Base-by-base conservation (phyloP, 1,140 invertebrate species). In the Drosophila parvula region DNA sequence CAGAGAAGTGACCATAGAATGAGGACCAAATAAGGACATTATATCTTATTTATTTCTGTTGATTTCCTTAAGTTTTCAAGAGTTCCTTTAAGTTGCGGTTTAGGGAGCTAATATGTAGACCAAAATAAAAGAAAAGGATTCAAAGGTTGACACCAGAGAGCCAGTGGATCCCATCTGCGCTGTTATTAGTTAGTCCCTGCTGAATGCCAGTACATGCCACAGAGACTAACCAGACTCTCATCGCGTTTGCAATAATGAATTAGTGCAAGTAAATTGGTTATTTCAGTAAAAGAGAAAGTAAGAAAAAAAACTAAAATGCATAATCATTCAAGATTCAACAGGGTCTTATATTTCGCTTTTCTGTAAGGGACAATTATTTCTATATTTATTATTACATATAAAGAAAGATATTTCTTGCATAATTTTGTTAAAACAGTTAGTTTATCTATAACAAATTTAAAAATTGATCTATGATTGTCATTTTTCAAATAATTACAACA, bases 381-480 rank as follows among this genome's bases (percentile, higher is more conserved):
- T 36, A 36, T 5, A 22, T 18, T 22, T 22, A 53, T 22, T 18
- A 5, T 27, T 10, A 28, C 4, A 36, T 14, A 36, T 53, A 36
- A 34, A 5, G 48, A 34, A 28, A 22, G 5, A 45, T 22, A 27
- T 22, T 3, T 7, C 1, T 45, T 8, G 12, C 12, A 27, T 16
- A 30, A 16, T 50, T 11, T 51, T 51, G n/a, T 28, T 18, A 16
- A 22, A 36, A 8, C 16, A 5, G 1, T 14, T 22, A 18, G 10
- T 51, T 51, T 51, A 34, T 51, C 10, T n/a, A n/a, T n/a, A n/a
- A n/a, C n/a, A n/a, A n/a, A n/a, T n/a, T n/a, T n/a, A 51, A 12
- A 34, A 51, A 18, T 28, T 28, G 3, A 10, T 28, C 45, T 16
- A 50, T 30, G 27, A 50, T 30, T 50, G 47, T 50, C 47, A 50